phyloP scores from a whole-genome alignment of 2,797 vertebrate species.

The Onychomys leucogaster region DNA sequence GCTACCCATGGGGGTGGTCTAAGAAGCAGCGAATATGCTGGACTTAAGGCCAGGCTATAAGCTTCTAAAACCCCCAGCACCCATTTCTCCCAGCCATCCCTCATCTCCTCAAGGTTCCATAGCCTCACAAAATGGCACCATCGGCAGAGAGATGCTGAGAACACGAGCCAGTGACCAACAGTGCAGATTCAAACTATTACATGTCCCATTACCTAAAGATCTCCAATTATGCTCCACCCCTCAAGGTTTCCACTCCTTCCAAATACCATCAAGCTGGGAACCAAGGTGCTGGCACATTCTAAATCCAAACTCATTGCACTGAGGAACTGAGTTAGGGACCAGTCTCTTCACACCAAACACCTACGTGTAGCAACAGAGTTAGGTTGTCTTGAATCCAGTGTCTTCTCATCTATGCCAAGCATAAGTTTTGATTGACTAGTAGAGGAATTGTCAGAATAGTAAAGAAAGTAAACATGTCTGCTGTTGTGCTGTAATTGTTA shows the following conservation, averaged over 20 bases:
- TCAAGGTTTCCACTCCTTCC: background rate
- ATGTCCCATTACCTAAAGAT: background rate
- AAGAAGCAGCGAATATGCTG: background rate
- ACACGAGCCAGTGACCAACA: background rate
- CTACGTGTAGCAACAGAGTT: background rate
- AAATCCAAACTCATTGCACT: background rate
- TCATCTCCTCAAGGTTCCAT: background rate
- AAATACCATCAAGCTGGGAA: background rate
- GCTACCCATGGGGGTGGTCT: too few relatives aligned
- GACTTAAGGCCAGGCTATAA: background rate
- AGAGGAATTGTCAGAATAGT: slow-evolving; percentile 22
- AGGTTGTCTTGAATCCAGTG: background rate
- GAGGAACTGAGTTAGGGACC: background rate
- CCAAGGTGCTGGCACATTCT: background rate
- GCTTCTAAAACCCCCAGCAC: background rate
- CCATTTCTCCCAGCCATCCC: background rate
- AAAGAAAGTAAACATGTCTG: slow-evolving; percentile 79
- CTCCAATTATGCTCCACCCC: background rate
- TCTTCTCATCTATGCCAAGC: slow-evolving; percentile 20
- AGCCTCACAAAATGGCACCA: background rate
- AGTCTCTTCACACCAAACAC: background rate
- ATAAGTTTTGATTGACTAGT: slow-evolving; percentile 35
- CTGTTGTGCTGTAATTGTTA: slow-evolving; percentile 70
- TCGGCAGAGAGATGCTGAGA: background rate
- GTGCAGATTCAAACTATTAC: background rate